Percentiles rank a stretch among this genome's conserved stretches.
phyloP scores from a whole-genome alignment of 2,113 vertebrate genomes.

The Labeo catla region DNA sequence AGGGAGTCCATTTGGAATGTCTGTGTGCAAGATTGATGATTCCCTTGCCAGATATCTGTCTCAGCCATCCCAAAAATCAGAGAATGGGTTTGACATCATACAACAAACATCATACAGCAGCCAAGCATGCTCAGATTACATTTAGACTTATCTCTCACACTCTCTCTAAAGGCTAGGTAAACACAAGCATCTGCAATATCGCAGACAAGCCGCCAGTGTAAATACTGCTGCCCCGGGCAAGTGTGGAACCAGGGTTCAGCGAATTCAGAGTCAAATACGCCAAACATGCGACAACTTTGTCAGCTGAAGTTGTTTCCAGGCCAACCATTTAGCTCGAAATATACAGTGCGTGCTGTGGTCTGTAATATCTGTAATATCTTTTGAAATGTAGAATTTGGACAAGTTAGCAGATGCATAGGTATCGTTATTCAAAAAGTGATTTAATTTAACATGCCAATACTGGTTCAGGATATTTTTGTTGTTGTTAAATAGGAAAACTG shows the following conservation, averaged over 20 bases:
- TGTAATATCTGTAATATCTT: not conserved
- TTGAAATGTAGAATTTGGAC: not conserved
- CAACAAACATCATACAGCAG: slow-evolving; percentile 1
- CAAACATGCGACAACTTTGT: slow-evolving; percentile 3
- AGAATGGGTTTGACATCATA: slow-evolving; percentile 10
- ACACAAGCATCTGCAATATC: slow-evolving; percentile 2
- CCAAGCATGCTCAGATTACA: slow-evolving; percentile 28
- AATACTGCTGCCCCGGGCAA: slow-evolving; percentile 1
- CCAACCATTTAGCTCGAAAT: not conserved
- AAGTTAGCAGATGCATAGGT: not conserved
- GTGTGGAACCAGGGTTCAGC: slow-evolving; percentile 11
- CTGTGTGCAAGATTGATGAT: slow-evolving; percentile 69
- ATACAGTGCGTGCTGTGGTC: not conserved
- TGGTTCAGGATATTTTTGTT: not conserved
- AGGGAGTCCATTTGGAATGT: slow-evolving; percentile 68
- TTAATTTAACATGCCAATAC: not conserved
- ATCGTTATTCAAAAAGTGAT: not conserved
- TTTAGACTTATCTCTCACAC: slow-evolving; percentile 16
- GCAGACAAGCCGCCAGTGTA: slow-evolving; percentile 12
- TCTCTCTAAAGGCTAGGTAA: slow-evolving; percentile 13
- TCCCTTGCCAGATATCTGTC: slow-evolving; percentile 59
- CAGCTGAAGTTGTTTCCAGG: not conserved
- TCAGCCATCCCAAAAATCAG: slow-evolving; percentile 55
- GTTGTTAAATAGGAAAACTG: not conserved
- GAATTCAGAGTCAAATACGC: not conserved